A percentile compares a stretch with the other conserved stretches of the same genome.
Evolutionary conservation across 2,797 vertebrate genomes (phyloP).

Genomic region (Podargus strigoides): DNA sequence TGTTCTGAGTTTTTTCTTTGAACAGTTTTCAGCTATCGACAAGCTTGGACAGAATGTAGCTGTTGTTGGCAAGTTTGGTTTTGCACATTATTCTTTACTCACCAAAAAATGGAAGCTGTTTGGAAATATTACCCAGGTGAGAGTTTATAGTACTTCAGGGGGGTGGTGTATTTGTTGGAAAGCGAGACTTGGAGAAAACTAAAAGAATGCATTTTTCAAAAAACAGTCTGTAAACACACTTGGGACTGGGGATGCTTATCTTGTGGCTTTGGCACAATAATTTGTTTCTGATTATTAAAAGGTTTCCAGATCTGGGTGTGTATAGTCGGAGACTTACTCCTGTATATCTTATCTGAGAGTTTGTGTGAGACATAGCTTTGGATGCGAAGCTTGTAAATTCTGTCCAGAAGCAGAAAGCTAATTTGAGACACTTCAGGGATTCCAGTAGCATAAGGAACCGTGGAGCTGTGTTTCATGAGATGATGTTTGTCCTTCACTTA

Average conservation of each 20-base stretch:
- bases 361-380: neutral
- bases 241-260: neutral
- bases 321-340: neutral
- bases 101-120: slow-evolving; percentile 99
- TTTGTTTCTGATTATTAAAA: neutral
- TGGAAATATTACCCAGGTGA: slow-evolving; percentile 97
- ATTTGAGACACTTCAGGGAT: neutral
- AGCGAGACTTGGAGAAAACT: neutral
- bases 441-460: neutral
- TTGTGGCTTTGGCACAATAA: neutral
- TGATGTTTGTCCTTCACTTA: neutral
- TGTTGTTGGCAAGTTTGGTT: slow-evolving; percentile 92
- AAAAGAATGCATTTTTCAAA: neutral
- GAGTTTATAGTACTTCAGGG: neutral
- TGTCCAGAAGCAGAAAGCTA: neutral
- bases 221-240: neutral
- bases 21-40: slow-evolving; percentile 95
- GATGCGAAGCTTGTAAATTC: neutral
- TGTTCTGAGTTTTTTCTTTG: neutral
- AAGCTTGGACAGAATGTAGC: slow-evolving; percentile 93
- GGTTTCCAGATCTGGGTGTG: accelerated
- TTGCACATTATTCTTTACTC: slow-evolving; percentile 96
- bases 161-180: neutral
- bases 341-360: neutral
- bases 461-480: neutral